Evolutionary conservation across 2,888 invertebrate genomes (phyloP), one percentile per base, ranked within the genome.

Genomic region (Abrostola tripartita): DNA sequence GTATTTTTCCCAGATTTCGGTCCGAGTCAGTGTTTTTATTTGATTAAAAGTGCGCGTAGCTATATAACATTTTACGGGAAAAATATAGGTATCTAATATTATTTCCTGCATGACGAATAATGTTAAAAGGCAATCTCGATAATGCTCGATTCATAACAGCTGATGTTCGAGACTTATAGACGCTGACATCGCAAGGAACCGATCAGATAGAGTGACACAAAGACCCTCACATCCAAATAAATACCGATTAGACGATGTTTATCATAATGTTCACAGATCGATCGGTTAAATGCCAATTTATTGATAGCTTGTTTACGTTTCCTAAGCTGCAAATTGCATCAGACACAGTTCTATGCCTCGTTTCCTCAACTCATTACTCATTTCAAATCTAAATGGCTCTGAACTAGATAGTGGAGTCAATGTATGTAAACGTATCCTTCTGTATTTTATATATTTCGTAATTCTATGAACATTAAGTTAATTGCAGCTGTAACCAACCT

Each of bases 361-460:
- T 60, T 61, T 55, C 37, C 57, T 57, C 38, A 53, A 53, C 44
- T 44, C 67, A 61, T 61, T 65, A 69, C 37, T 69, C 75, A 72
- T 55, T 72, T 50, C 37, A 61, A 74, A 74, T 65, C 75, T 61
- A 61, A 65, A 61, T 56, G 44, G 52, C 41, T 59, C 52, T 53
- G 60, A 44, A 64, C 59, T 37, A 62, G 36, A 70, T 70, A 49
- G 24, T 49, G 42, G 59, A 62, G 51, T 10, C 12, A 52, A 54
- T 51, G 9, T 52, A 59, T 44, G 5, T 38, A 53, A 11, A 11
- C 38, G 6, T 49, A 35, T 9, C 36, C 5, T 10, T 37, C 35
- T 52, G 44, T 24, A 37, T 9, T 47, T 47, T 24, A 47, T 14
- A 47, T 47, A 47, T 47, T 24, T 14, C 44, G 44, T 47, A 14